Conservation (phyloP, 2,888 invertebrate species). For the Caenorhabditis zanzibari region DNA sequence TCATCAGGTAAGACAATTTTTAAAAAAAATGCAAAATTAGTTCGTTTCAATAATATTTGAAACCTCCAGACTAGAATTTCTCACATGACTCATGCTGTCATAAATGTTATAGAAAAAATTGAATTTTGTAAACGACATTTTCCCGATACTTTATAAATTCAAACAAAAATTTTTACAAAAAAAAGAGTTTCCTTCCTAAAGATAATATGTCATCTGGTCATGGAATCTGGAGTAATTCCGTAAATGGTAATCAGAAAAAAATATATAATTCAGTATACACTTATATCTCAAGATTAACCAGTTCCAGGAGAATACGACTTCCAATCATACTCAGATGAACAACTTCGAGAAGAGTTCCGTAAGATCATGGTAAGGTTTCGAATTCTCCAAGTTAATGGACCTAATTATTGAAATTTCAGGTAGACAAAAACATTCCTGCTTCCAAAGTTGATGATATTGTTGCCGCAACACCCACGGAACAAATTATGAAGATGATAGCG, state of each 20-base stretch:
- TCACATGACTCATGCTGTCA: neutral
- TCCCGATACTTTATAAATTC: slow-evolving; percentile 19
- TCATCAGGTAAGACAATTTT: slow-evolving; percentile 50
- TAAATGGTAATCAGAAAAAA: neutral
- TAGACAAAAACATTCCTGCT: slow-evolving; percentile 37
- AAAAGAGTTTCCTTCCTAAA: no score
- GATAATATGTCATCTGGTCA: no score
- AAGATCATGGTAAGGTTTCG: slow-evolving; percentile 47
- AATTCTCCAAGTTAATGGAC: neutral
- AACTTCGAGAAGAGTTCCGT: slow-evolving; percentile 39
- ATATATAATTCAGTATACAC: neutral
- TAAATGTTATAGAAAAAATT: neutral
- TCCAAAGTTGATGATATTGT: slow-evolving; percentile 45
- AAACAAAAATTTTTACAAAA: neutral
- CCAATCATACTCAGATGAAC: slow-evolving; percentile 35
- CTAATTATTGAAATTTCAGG: slow-evolving; percentile 27
- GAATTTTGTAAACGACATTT: slow-evolving; percentile 10
- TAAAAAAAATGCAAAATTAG: neutral
- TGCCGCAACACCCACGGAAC: slow-evolving; percentile 17
- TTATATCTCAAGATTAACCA: neutral
- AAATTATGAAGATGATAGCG: slow-evolving; percentile 38
- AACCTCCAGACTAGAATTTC: neutral
- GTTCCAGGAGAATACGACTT: slow-evolving; percentile 48
- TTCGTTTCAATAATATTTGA: no score
- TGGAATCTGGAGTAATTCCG: neutral